Base-by-base conservation (phyloP, 2,888 invertebrate species). In the Lepidocyrtoides sp. region DNA sequence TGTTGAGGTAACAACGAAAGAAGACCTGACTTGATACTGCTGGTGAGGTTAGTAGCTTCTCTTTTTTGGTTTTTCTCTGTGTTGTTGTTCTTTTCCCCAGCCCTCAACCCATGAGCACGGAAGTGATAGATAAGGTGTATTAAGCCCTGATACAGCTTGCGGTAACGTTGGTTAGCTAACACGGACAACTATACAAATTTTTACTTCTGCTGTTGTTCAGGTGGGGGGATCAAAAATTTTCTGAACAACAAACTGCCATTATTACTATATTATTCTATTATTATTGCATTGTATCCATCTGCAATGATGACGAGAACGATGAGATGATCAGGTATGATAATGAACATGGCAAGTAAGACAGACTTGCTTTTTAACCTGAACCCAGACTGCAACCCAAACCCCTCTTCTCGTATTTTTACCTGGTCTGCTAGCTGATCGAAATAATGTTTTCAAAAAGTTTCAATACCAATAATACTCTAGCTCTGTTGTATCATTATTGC, bases 11-110 rank as follows among this genome's bases (percentile, higher is more conserved):
- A 26, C 54, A 51, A 23, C 23, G n/a, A 36, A 41, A 75, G 44
- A 75, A 57, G 36, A 51, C 36, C 72, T 75, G 60, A 75, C 57
- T 86, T 85, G 72, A 85, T 54, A 77, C 57, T 51, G n/a, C 41
- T 72, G 72, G 87, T 87, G 72, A 77, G 88, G 88, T 88, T 81
- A 88, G 69, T 81, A 88, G 79, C 88, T 81, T 81, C 32, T 75
- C 41, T 36, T 7, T 20, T 69, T 29, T 77, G 51, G 54, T 51
- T 51, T 29, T 48, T 48, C 20, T 23, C 26, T 79, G 54, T 8
- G 8, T 17, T 32, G 2, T 75, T 51, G 23, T 44, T 44, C 7
- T 86, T 79, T 81, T 81, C 32, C 88, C 79, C 66, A 51, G 36
- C 29, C 41, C 48, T 63, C 57, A 14, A 23, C 29, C 36, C 23